Evolutionary conservation across 2,113 vertebrate genomes (phyloP), one percentile per base, ranked within the genome.

Genomic region (Shinisaurus crocodilurus): DNA sequence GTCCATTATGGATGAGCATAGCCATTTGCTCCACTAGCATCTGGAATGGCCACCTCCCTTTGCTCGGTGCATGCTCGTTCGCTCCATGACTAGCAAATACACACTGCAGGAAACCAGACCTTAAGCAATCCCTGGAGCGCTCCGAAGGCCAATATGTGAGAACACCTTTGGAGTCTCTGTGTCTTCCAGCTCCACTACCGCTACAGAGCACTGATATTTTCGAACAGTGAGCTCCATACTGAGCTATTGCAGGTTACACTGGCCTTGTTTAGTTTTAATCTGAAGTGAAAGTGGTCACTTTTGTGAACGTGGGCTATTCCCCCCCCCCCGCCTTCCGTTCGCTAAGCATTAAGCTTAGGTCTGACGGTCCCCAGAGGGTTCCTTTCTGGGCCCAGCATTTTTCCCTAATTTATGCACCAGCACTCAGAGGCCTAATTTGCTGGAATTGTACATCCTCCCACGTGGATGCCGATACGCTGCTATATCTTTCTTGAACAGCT

Each of bases 401-500:
- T 70, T 48, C 88, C 74, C 74, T 89, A 86, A 92, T 88, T 85
- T 90, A 70, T 67, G n/a, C 81, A 54, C 84, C 93, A 89, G 77
- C 85, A 90, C 70, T 86, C 16, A 67, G 18, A 93, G 27, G 77
- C 63, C 91, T 89, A 90, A 92, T 69, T 80, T 85, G 60, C 83
- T 89, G 87, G 85, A 81, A 95, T 9, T 8, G 10, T 91, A 70
- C 89, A 40, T 0, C 69, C n/a, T n/a, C 6, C 87, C 94, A 67
- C 34, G 50, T 9, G 74, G 90, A 87, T 87, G 32, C 40, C 83
- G 82, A 48, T 75, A 86, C n/a, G 93, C 25, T 89, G 3, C 81
- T 91, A 45, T 94, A 94, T 87, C 94, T 95, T 90, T 84, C 81
- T 86, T 84, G 45, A 94, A 84, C 88, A 93, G 60, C 54, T 92